Evolutionary conservation across 92 coral and sea anemone genomes (phyloP), one percentile per base, ranked within the genome.

Genomic region (Zoanthus sansibaricus): DNA sequence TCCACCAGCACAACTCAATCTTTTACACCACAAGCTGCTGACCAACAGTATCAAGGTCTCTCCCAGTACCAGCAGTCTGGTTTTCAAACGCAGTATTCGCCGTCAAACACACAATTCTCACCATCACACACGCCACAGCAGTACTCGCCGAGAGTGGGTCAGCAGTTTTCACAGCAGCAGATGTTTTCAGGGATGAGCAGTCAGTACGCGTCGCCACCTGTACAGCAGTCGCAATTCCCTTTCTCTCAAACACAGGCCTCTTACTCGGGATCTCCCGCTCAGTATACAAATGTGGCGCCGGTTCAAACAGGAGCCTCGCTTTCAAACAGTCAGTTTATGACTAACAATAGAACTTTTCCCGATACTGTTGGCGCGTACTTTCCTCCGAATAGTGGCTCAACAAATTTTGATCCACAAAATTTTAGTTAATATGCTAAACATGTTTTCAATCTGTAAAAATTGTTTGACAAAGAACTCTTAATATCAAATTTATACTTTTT

Each of bases 101-200:
- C 84, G 0, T 64, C 84, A 64, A 49, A 31, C 9, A 72, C 74
- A 62, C 84, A 62, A 71, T 79, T 79, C 31, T 79, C 84, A 9
- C 85, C 85, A 46, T 80, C 85, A 2, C 61, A 66, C 73, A 62
- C 84, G 42, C 21, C 74, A 42, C 84, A 79, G 52, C 84, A 79
- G 73, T 79, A 59, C 58, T 79, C 84, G 32, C 85, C 85, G 9
- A 80, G 85, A 67, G 9, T 80, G 51, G 62, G 32, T n/a, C 85
- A 45, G 85, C 85, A 42, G 61, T 80, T 80, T 62, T 47, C 85
- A 5, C 85, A 66, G 85, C 85, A 80, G 16, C 85, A 80, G 66
- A 80, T 80, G 75, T 80, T 80, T 32, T 14, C 85, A 20, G 85
- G 75, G 46, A 42, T 80, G 85, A 80, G 61, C 85, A 80, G 75